phyloP scores from a whole-genome alignment of 2,113 vertebrate species.

The mouse (Mus musculus) region DNA sequence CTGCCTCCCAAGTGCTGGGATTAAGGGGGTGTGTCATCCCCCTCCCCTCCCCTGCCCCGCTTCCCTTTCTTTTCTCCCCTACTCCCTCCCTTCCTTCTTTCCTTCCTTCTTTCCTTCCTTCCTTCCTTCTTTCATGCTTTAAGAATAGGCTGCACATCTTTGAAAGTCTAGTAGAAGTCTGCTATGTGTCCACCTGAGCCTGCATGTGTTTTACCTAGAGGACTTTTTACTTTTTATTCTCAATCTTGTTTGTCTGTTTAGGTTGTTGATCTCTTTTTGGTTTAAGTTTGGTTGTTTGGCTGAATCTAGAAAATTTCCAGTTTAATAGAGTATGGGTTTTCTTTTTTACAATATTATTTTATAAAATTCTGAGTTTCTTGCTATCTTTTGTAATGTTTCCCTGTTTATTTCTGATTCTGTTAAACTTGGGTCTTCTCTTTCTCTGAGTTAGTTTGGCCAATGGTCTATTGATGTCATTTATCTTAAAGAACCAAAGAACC shows the following conservation, averaged over 20 bases:
- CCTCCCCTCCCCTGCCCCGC: too few species aligned
- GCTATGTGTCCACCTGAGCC: too few species aligned
- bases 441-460: too few species aligned
- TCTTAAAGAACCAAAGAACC: background rate
- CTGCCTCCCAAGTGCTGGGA: too few species aligned
- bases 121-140: background rate
- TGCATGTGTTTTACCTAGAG: too few species aligned
- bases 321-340: background rate
- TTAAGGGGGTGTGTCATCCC: too few species aligned
- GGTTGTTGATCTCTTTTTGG: background rate
- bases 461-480: background rate
- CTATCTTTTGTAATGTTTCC: background rate
- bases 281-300: background rate
- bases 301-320: background rate
- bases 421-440: background rate
- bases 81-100: too few species aligned
- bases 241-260: background rate
- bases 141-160: background rate
- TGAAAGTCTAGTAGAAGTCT: background rate
- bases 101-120: too few species aligned
- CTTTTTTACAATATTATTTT: background rate
- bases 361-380: background rate
- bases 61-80: too few species aligned
- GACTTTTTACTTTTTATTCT: background rate
- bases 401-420: background rate